Evolutionary conservation across 2,888 invertebrate genomes (phyloP).

Genomic region (Dascillus cervinus): DNA sequence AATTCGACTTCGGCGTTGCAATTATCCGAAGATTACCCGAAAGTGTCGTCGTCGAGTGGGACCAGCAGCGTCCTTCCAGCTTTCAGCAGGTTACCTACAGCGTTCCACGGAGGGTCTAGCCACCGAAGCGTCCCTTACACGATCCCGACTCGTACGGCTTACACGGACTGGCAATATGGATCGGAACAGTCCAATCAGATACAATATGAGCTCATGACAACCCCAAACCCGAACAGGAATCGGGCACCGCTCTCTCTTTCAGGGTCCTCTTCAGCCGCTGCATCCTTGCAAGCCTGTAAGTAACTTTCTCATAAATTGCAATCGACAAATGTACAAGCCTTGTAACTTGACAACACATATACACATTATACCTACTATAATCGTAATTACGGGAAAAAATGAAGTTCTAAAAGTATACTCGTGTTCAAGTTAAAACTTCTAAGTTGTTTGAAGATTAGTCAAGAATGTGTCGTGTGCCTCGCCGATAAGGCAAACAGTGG

Average conservation of each 20-base stretch:
- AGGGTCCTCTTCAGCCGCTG: constrained; percentile 55
- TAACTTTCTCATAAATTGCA: no score
- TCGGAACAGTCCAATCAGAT: constrained; percentile 13
- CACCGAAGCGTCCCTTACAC: constrained; percentile 23
- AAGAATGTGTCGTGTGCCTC: constrained; percentile 9
- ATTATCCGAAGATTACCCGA: constrained; percentile 29
- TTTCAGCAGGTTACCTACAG: constrained; percentile 30
- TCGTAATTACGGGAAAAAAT: no score
- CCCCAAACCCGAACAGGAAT: constrained; percentile 30
- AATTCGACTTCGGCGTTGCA: constrained; percentile 18
- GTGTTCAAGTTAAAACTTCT: constrained; percentile 9
- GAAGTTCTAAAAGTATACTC: constrained; percentile 12
- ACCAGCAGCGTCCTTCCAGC: constrained; percentile 29
- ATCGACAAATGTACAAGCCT: no score
- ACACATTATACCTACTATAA: no score
- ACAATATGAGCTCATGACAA: constrained; percentile 18
- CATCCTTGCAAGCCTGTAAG: constrained; percentile 68
- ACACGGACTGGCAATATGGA: constrained; percentile 28
- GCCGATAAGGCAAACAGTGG: constrained; percentile 3
- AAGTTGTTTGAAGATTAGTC: constrained; percentile 12
- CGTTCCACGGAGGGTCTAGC: constrained; percentile 24
- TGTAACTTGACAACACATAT: no score
- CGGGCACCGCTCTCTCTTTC: constrained; percentile 33
- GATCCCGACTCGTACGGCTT: constrained; percentile 21
- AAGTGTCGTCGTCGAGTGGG: constrained; percentile 26